Evolutionary conservation across 1,140 invertebrate species (phyloP).

Genomic region (Eueides isabella): DNA sequence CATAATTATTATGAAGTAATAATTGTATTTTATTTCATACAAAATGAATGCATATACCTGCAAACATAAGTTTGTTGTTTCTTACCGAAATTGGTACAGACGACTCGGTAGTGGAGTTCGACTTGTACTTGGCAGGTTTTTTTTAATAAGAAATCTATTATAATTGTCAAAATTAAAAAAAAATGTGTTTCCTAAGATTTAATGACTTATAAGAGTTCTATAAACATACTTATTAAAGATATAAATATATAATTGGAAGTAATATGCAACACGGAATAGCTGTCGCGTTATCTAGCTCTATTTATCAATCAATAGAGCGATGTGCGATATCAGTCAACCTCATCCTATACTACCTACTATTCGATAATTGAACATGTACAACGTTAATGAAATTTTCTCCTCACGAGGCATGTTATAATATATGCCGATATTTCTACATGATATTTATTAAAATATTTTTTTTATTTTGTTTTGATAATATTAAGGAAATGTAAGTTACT

Average conservation of each 20-base stretch:
- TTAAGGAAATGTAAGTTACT: neutral
- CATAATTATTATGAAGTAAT: too few relatives aligned
- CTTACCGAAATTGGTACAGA: too few relatives aligned
- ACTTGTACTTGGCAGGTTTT: too few relatives aligned
- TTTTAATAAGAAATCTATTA: too few relatives aligned
- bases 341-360: conserved; percentile 54
- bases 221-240: neutral
- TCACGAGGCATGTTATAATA: conserved; percentile 37
- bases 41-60: too few relatives aligned
- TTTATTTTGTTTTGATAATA: neutral
- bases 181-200: too few relatives aligned
- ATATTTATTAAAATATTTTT: neutral
- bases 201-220: neutral
- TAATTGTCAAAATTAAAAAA: too few relatives aligned
- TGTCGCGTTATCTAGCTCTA: conserved; percentile 44
- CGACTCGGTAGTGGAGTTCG: too few relatives aligned
- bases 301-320: conserved; percentile 53
- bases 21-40: too few relatives aligned
- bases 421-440: conserved; percentile 15
- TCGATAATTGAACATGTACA: conserved; percentile 75
- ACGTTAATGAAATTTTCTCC: conserved; percentile 74
- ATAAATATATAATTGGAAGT: neutral
- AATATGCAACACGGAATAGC: neutral
- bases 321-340: conserved; percentile 53
- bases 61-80: too few relatives aligned